phyloP scores from a whole-genome alignment of 2,888 invertebrate genomes.

The Aleiodes testaceus region DNA sequence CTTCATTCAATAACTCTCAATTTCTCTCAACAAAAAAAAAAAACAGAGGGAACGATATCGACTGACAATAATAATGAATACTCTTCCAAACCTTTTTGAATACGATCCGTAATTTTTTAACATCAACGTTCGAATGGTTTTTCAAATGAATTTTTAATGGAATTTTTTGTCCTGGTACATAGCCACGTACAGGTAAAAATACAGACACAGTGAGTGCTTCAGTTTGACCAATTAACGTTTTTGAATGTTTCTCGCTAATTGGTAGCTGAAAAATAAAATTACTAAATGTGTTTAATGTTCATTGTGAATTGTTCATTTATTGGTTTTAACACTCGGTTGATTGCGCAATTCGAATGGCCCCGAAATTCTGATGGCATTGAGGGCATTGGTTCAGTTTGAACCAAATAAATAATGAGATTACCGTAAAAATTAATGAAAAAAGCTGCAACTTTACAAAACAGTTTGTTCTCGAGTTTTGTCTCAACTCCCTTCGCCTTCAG shows the following conservation, averaged over 20 bases:
- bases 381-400: too few species aligned
- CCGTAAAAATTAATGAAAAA: too few species aligned
- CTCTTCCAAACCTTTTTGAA: conserved; percentile 62
- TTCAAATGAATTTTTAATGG: conserved; percentile 62
- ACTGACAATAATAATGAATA: conserved; percentile 3
- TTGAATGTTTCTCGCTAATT: conserved; percentile 59
- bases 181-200: conserved; percentile 66
- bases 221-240: conserved; percentile 62
- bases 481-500: too few species aligned
- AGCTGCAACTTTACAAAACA: too few species aligned
- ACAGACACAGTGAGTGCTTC: conserved; percentile 63
- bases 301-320: too few species aligned
- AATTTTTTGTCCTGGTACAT: conserved; percentile 69
- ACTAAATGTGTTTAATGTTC: too few species aligned
- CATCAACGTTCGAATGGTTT: conserved; percentile 61
- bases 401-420: too few species aligned
- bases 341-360: too few species aligned
- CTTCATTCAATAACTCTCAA: neutral
- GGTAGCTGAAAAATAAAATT: conserved; percentile 57
- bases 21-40: neutral
- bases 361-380: too few species aligned
- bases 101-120: conserved; percentile 63
- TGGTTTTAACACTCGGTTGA: too few species aligned
- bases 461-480: too few species aligned
- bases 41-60: neutral